A percentile compares a stretch with the other conserved stretches of the same genome.
Conservation (phyloP, 2,797 vertebrate genomes). For the Tympanoctomys barrerae region DNA sequence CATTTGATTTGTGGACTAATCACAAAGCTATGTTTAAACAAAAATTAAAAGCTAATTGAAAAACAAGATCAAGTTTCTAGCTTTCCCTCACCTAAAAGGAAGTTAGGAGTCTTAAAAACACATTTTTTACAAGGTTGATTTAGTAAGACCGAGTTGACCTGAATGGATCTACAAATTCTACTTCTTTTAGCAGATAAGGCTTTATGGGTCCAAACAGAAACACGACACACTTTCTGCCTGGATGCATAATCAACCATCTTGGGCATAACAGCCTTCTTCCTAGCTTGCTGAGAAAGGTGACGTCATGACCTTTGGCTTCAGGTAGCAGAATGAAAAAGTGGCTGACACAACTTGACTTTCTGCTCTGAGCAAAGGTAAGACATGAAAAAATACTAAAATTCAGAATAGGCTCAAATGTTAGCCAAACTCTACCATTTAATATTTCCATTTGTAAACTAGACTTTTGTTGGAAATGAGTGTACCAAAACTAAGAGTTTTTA, state of each 20-base stretch:
- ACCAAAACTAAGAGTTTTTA: slow-evolving; percentile 20
- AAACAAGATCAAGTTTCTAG: not conserved
- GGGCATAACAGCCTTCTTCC: not conserved
- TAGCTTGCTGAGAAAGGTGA: not conserved
- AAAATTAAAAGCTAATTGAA: not conserved
- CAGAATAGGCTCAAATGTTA: not conserved
- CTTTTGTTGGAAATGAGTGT: slow-evolving; percentile 7
- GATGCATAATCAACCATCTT: not conserved
- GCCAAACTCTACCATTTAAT: not conserved
- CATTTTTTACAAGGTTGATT: not conserved
- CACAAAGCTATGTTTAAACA: not conserved
- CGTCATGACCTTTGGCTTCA: not conserved
- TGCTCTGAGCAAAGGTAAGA: not conserved
- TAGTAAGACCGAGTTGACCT: not conserved
- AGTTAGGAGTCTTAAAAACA: not conserved
- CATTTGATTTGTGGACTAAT: slow-evolving; percentile 33
- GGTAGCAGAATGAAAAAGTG: not conserved
- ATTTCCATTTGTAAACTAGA: slow-evolving; percentile 39
- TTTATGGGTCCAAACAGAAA: not conserved
- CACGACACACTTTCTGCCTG: not conserved
- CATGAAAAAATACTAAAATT: not conserved
- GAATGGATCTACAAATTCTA: not conserved
- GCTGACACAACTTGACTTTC: not conserved
- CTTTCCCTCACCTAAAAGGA: not conserved
- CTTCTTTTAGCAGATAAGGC: not conserved